Percentiles rank a stretch among this genome's conserved stretches.
These are phyloP conservation scores for Leptodactylus fallax DNA, from an alignment of 2,797 vertebrate species.

Conservation along the genomic window DNA sequence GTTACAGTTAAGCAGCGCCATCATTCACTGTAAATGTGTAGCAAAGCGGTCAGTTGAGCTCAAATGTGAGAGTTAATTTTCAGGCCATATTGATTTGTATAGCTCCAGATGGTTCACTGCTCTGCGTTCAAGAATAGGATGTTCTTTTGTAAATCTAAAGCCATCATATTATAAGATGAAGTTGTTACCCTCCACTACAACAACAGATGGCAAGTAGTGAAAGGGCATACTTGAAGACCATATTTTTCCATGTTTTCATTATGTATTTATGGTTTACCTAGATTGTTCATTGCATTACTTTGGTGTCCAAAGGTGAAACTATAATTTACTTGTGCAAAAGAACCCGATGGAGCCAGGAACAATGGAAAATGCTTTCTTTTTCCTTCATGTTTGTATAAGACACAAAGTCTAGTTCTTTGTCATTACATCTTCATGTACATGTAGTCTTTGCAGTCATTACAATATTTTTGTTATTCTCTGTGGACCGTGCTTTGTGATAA, in stretches of 20 bases:
- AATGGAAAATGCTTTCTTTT: neutral
- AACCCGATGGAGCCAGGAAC: neutral
- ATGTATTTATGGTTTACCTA: neutral
- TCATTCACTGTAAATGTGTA: neutral
- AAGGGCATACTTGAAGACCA: neutral
- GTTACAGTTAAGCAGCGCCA: neutral
- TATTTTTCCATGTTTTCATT: neutral
- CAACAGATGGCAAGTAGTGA: neutral
- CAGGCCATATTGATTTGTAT: constrained; percentile 26
- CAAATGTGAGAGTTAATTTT: constrained; percentile 26
- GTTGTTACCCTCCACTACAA: neutral
- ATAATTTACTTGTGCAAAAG: neutral
- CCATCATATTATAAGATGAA: neutral
- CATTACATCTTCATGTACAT: too few species aligned
- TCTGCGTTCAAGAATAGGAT: constrained; percentile 16
- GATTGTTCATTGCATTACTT: neutral
- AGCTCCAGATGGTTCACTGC: constrained; percentile 27
- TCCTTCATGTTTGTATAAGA: neutral
- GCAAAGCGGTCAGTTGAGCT: constrained; percentile 22
- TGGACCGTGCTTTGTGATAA: too few species aligned
- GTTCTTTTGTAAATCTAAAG: neutral
- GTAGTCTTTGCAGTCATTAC: too few species aligned
- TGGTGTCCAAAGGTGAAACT: neutral
- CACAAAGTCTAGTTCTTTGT: too few species aligned
- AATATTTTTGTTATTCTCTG: too few species aligned